Conservation (phyloP, 2,888 invertebrate species). For the Amaurobius ferox region DNA sequence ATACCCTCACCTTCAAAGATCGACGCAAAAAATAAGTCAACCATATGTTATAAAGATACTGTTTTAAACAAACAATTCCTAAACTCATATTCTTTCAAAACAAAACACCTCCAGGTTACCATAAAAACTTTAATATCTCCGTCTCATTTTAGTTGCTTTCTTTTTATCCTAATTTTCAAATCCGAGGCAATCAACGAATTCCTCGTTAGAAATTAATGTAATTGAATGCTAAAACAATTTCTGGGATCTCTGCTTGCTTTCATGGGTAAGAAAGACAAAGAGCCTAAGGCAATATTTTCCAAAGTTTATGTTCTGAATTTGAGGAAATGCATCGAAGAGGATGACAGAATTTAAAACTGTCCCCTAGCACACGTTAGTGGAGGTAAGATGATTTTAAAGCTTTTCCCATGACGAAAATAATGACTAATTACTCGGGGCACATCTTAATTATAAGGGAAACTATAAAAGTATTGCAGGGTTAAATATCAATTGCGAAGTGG, state of each 20-base stretch:
- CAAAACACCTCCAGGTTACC: background rate
- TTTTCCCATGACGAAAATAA: constrained; percentile 50
- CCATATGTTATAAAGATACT: constrained; percentile 8
- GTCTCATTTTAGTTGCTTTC: background rate
- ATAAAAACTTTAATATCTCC: background rate
- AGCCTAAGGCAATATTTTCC: constrained; percentile 43
- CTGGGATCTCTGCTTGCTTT: constrained; percentile 48
- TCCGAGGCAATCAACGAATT: background rate
- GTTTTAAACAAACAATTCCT: background rate
- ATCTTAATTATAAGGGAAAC: constrained; percentile 50
- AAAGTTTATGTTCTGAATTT: constrained; percentile 27
- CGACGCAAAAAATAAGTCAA: background rate
- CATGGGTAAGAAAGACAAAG: background rate
- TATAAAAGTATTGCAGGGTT: constrained; percentile 26
- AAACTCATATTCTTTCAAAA: background rate
- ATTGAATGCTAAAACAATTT: constrained; percentile 59
- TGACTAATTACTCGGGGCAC: constrained; percentile 59
- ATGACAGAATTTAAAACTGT: constrained; percentile 22
- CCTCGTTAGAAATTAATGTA: constrained; percentile 27
- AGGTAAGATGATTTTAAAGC: constrained; percentile 50
- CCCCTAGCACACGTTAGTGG: constrained; percentile 45
- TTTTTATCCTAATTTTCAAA: background rate
- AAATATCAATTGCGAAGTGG: background rate
- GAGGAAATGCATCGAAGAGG: background rate
- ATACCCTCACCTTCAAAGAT: no score